Conservation (phyloP, 2,888 invertebrate species). For the Brachypterus glaber region DNA sequence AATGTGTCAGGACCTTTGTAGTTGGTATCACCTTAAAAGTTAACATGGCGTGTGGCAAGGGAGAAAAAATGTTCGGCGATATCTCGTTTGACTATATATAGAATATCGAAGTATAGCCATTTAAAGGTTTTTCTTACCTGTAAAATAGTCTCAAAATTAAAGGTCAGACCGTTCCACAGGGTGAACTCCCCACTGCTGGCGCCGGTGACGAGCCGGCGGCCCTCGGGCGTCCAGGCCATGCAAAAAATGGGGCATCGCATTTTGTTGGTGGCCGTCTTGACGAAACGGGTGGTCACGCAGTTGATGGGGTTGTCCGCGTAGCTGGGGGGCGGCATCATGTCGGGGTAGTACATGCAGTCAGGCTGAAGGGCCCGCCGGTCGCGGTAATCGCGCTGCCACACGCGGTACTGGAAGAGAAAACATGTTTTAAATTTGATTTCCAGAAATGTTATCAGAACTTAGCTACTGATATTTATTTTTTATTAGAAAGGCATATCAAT, state of each 20-base stretch:
- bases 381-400: slow-evolving; percentile 91
- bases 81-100: too few relatives aligned
- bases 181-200: slow-evolving; percentile 99
- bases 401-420: slow-evolving; percentile 56
- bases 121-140: slow-evolving; percentile 57
- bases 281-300: slow-evolving; percentile 89
- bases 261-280: slow-evolving; percentile 99
- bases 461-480: too few relatives aligned
- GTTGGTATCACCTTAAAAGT: too few relatives aligned
- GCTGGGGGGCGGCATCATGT: slow-evolving; percentile 87
- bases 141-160: slow-evolving; percentile 99
- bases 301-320: slow-evolving; percentile 94
- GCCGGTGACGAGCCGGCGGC: slow-evolving; percentile 92
- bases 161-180: slow-evolving; percentile 99
- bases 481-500: too few relatives aligned
- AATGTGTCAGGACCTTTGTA: too few relatives aligned
- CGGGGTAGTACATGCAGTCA: slow-evolving; percentile 90
- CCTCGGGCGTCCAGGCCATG: slow-evolving; percentile 99
- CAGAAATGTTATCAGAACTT: neutral
- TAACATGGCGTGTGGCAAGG: too few relatives aligned
- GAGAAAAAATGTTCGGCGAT: too few relatives aligned
- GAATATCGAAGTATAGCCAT: too few relatives aligned
- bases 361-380: slow-evolving; percentile 87
- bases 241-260: slow-evolving; percentile 99
- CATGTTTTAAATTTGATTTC: neutral